phyloP scores from a whole-genome alignment of 2,888 invertebrate species.

The Tenthredo distinguenda region DNA sequence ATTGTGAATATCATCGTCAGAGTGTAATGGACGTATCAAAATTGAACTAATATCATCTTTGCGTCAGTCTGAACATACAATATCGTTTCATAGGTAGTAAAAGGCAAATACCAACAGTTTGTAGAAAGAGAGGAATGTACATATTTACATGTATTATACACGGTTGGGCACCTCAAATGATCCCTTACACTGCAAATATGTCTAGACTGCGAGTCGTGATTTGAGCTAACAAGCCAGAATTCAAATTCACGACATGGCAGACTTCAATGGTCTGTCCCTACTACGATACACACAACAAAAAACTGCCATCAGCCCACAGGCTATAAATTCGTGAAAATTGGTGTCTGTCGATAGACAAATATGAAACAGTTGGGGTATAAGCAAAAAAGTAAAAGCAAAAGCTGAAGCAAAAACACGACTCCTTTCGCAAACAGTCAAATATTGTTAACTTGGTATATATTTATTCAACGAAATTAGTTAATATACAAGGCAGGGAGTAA shows the following conservation, averaged over 20 bases:
- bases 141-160: neutral
- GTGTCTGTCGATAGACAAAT: neutral
- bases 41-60: neutral
- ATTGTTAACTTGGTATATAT: neutral
- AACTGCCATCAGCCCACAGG: neutral
- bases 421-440: neutral
- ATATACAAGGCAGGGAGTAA: conserved; percentile 22
- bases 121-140: conserved; percentile 1
- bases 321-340: neutral
- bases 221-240: conserved; percentile 27
- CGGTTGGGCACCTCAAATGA: conserved; percentile 6
- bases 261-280: neutral
- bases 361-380: neutral
- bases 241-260: neutral
- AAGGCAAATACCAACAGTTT: neutral
- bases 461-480: conserved; percentile 36
- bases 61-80: neutral
- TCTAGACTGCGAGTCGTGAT: conserved; percentile 20
- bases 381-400: neutral
- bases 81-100: neutral
- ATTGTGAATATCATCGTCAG: neutral
- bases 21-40: neutral
- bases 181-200: conserved; percentile 22
- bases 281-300: neutral
- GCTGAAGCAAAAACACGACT: neutral